Base-by-base conservation (phyloP, 2,797 vertebrate species). In the Microtus obscurus region DNA sequence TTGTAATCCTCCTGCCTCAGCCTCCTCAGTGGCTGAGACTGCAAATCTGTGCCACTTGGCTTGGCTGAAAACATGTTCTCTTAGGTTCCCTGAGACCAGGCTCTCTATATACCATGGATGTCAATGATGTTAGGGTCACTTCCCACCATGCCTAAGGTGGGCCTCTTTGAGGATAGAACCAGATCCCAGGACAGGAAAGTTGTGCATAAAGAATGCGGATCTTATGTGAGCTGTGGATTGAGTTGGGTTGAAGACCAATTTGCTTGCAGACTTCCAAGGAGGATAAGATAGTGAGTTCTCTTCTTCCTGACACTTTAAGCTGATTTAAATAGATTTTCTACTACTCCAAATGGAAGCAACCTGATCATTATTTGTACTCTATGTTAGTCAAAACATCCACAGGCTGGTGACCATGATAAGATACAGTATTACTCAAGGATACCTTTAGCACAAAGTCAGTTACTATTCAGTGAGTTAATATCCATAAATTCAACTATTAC, bases 391-490 rank as follows among this genome's bases (percentile, higher is more conserved):
- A 48, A 79, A 45, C 2, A 48, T 79, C 79, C 51, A 6, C 14
- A 21, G 12, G 29, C 23, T 56, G 81, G 48, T 67, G 53, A 48
- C 5, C 34, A 63, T 40, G 51, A 17, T 45, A 27, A 81, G n/a
- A 6, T 80, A 51, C 12, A 2, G 61, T 53, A 51, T 90, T 45
- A 71, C 6, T 79, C 77, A 92, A 53, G 34, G 61, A 95, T 37
- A n/a, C 65, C 27, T 29, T 67, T 83, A 34, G 12, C 31, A 63
- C 3, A 82, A 19, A 48, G 27, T 51, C 23, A 29, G 9, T 87
- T 93, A 76, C 51, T 74, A 86, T 19, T 14, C 63, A 79, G 13
- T 91, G 67, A 48, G 29, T 81, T 56, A 89, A 91, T 61, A 74
- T 14, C 59, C 29, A 69, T 25, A 56, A 7, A 31, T 29, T 14